phyloP scores from a whole-genome alignment of 2,888 invertebrate genomes.

The Antheraea assamensis region DNA sequence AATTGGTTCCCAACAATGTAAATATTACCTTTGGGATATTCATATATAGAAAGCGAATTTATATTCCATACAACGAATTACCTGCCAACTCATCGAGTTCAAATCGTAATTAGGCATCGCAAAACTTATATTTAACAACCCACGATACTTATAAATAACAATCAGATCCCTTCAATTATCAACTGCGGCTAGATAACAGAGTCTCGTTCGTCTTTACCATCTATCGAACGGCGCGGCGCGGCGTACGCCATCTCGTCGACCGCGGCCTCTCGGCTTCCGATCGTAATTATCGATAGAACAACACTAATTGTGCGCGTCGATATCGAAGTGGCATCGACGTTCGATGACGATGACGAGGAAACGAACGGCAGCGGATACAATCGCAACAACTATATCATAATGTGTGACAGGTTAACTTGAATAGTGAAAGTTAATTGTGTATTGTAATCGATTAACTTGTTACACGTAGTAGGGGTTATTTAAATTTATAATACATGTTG shows the following conservation, averaged over 20 bases:
- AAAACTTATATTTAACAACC: slow-evolving; percentile 15
- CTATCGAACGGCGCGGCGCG: slow-evolving; percentile 36
- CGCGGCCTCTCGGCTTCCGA: slow-evolving; percentile 45
- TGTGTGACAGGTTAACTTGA: slow-evolving; percentile 19
- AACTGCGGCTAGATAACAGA: slow-evolving; percentile 14
- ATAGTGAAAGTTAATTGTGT: slow-evolving; percentile 10
- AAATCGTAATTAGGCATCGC: neutral
- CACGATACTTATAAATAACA: slow-evolving; percentile 19
- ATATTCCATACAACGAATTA: neutral
- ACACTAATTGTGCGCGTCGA: slow-evolving; percentile 62
- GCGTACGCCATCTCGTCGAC: slow-evolving; percentile 23
- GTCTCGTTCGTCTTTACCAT: slow-evolving; percentile 31
- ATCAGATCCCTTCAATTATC: slow-evolving; percentile 20
- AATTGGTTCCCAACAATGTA: too few relatives aligned
- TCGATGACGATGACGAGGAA: slow-evolving; percentile 45
- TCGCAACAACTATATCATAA: slow-evolving; percentile 13
- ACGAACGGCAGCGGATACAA: slow-evolving; percentile 38
- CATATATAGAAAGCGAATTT: too few relatives aligned
- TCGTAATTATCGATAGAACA: slow-evolving; percentile 75
- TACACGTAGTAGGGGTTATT: slow-evolving; percentile 11
- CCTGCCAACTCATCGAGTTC: neutral
- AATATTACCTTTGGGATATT: too few relatives aligned
- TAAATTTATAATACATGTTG: slow-evolving; percentile 14
- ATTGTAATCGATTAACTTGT: slow-evolving; percentile 3
- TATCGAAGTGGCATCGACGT: slow-evolving; percentile 46